Conservation (phyloP, 2,888 invertebrate species). For the Yponomeuta sedellus region DNA sequence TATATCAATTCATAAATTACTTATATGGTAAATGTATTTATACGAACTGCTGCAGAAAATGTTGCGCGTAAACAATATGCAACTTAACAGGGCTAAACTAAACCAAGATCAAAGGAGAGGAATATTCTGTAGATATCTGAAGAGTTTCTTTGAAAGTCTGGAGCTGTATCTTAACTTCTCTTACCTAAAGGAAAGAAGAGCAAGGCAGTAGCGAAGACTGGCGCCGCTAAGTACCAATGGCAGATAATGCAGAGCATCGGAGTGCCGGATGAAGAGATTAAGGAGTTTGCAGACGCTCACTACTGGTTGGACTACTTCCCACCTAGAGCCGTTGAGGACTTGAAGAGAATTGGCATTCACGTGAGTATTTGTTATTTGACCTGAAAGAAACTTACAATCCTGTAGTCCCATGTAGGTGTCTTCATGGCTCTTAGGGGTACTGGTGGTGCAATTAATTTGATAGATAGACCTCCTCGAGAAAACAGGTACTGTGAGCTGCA, state of each 20-base stretch:
- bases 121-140: too few species aligned
- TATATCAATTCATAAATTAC: too few species aligned
- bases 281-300: constrained; percentile 90
- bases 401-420: background rate
- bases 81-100: too few species aligned
- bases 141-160: too few species aligned
- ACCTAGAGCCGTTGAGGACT: constrained; percentile 89
- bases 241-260: constrained; percentile 98
- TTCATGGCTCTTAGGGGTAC: too few species aligned
- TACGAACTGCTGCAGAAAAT: too few species aligned
- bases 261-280: constrained; percentile 92
- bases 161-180: background rate
- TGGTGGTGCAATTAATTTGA: too few species aligned
- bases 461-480: too few species aligned
- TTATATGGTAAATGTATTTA: too few species aligned
- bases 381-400: background rate
- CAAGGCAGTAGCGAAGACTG: constrained; percentile 95
- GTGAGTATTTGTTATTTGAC: constrained; percentile 67
- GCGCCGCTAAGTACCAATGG: constrained; percentile 96
- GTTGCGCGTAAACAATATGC: too few species aligned
- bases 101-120: too few species aligned
- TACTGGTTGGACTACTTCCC: constrained; percentile 99
- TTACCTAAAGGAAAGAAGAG: constrained; percentile 88
- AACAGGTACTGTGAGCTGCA: too few species aligned
- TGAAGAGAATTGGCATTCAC: constrained; percentile 92